phyloP scores from a whole-genome alignment of 1,140 invertebrate species.

The Leptopilina clavipes region DNA sequence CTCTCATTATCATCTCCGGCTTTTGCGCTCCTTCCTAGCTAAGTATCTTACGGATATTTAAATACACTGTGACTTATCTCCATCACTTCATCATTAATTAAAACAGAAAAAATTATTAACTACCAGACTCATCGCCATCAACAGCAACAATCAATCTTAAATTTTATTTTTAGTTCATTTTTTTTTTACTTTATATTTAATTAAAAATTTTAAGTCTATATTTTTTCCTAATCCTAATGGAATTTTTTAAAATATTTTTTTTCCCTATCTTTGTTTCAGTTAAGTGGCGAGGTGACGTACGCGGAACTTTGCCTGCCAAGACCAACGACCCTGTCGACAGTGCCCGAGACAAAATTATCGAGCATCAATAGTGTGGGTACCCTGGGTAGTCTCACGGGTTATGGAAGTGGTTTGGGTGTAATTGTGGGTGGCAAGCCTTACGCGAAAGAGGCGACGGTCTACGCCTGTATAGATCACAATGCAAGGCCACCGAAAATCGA shows the following conservation, averaged over 20 bases:
- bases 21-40: too few species aligned
- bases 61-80: too few species aligned
- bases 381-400: conserved; percentile 63
- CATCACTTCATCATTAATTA: too few species aligned
- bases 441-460: conserved; percentile 77
- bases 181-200: too few species aligned
- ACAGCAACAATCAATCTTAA: too few species aligned
- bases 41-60: too few species aligned
- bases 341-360: conserved; percentile 70
- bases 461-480: conserved; percentile 82
- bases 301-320: conserved; percentile 80
- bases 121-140: too few species aligned
- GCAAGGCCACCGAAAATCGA: conserved; percentile 66
- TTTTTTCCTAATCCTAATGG: neutral
- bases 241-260: neutral
- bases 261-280: conserved; percentile 53
- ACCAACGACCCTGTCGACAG: conserved; percentile 75
- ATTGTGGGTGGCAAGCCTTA: conserved; percentile 69
- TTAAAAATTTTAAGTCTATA: neutral
- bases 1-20: too few species aligned
- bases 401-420: conserved; percentile 63
- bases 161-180: too few species aligned
- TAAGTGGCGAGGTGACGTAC: conserved; percentile 82
- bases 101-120: too few species aligned
- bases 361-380: conserved; percentile 57